Conservation (phyloP, 2,113 vertebrate species). For the Meriones unguiculatus region DNA sequence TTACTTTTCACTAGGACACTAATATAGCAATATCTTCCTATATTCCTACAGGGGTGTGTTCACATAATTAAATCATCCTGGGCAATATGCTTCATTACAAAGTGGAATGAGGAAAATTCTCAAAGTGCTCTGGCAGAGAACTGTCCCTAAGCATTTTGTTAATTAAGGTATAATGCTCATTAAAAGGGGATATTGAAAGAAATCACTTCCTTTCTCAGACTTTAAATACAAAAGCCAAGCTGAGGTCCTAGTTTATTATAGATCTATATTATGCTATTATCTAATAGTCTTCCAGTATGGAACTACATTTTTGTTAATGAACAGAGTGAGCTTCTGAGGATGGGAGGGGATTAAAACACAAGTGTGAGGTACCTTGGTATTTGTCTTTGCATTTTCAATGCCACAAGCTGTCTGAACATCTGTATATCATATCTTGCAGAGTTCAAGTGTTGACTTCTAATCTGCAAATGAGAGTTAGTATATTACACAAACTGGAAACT, state of each 20-base stretch:
- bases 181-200: background rate
- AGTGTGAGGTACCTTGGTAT: background rate
- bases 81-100: conserved; percentile 19
- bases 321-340: background rate
- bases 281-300: background rate
- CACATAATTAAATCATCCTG: conserved; percentile 36
- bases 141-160: conserved; percentile 44
- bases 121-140: background rate
- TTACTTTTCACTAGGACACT: background rate
- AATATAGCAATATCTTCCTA: background rate
- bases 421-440: background rate
- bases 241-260: background rate
- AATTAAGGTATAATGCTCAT: conserved; percentile 38
- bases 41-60: background rate
- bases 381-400: background rate
- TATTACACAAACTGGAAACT: background rate
- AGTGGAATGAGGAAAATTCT: background rate
- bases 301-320: conserved; percentile 1
- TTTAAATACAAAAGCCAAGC: background rate
- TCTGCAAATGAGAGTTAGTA: background rate
- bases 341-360: background rate
- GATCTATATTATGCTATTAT: background rate
- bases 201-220: conserved; percentile 15
- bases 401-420: background rate
- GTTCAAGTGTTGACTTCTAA: background rate